Evolutionary conservation across 2,797 vertebrate species (phyloP).

Genomic region (Aeoliscus strigatus): DNA sequence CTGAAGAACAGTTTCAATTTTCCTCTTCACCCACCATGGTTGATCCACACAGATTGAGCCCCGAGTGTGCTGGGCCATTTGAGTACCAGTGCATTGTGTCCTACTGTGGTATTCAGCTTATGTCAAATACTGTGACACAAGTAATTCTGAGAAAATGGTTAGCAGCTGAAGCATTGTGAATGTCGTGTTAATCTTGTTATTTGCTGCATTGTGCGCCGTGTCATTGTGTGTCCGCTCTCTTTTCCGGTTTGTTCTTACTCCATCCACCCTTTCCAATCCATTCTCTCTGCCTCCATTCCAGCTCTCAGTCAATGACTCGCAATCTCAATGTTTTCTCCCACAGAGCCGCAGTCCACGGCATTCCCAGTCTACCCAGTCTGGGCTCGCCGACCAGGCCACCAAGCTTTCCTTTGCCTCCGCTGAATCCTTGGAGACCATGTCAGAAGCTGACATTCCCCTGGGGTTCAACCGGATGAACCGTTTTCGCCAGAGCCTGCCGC

Average conservation of each 20-base stretch:
- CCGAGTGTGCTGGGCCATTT: conserved; percentile 10
- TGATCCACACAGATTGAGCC: conserved; percentile 18
- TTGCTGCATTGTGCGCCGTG: conserved; percentile 47
- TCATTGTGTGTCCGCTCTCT: conserved; percentile 43
- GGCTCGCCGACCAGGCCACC: conserved; percentile 93
- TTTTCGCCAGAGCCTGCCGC: conserved; percentile 92
- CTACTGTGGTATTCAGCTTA: conserved; percentile 22
- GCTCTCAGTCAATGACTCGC: conserved; percentile 29
- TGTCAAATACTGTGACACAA: conserved; percentile 29
- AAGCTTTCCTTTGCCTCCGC: conserved; percentile 96
- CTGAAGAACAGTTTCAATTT: conserved; percentile 14
- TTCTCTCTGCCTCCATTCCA: conserved; percentile 43
- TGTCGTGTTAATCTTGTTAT: conserved; percentile 57
- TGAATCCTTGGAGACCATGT: conserved; percentile 98
- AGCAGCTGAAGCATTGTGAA: conserved; percentile 48
- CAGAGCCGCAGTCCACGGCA: conserved; percentile 96
- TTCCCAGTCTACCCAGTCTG: conserved; percentile 92
- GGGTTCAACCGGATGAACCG: conserved; percentile 98
- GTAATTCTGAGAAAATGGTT: conserved; percentile 50
- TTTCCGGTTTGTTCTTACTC: conserved; percentile 34
- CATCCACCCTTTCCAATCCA: conserved; percentile 41
- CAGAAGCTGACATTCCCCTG: conserved; percentile 91
- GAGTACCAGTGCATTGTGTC: conserved; percentile 18
- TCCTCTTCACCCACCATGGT: conserved; percentile 10
- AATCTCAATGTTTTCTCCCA: conserved; percentile 17